These are phyloP conservation scores for Desmodus rotundus DNA, from an alignment of 2,113 vertebrate genomes.

Conservation along the genomic window DNA sequence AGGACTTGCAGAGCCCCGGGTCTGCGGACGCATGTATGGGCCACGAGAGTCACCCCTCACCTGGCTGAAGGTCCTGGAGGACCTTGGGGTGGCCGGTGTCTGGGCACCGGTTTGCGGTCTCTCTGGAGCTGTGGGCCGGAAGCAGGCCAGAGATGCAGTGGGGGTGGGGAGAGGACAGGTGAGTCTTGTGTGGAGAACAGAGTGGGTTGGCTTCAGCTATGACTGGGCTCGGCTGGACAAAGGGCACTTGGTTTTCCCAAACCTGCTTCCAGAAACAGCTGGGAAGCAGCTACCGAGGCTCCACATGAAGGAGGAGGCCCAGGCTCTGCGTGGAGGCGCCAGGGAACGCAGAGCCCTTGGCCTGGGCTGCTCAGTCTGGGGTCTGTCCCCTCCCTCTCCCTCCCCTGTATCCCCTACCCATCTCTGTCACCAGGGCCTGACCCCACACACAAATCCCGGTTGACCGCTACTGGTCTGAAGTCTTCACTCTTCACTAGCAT, in stretches of 20 bases:
- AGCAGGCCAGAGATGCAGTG: background rate
- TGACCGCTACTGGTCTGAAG: background rate
- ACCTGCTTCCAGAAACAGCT: background rate
- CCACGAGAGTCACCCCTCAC: background rate
- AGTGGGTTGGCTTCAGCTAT: background rate
- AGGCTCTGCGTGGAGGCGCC: background rate
- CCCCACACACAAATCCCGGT: background rate
- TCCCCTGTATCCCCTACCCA: fast-evolving
- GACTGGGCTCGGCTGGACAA: background rate
- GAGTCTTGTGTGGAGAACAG: background rate
- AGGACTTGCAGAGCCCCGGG: background rate
- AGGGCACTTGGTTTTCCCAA: background rate
- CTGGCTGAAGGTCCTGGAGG: background rate
- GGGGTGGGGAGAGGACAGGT: too few relatives aligned
- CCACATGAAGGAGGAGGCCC: background rate
- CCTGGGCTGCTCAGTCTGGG: too few relatives aligned
- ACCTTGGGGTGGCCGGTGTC: too few relatives aligned
- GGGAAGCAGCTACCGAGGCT: background rate
- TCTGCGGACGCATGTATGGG: background rate
- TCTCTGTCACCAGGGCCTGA: background rate
- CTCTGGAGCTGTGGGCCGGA: background rate
- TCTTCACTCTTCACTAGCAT: background rate
- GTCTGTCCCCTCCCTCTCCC: background rate
- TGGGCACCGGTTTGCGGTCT: background rate
- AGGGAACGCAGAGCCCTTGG: background rate